Percentiles rank a stretch among this genome's conserved stretches.
Evolutionary conservation across 2,113 vertebrate species (phyloP).

Genomic region (Saccopteryx leptura): DNA sequence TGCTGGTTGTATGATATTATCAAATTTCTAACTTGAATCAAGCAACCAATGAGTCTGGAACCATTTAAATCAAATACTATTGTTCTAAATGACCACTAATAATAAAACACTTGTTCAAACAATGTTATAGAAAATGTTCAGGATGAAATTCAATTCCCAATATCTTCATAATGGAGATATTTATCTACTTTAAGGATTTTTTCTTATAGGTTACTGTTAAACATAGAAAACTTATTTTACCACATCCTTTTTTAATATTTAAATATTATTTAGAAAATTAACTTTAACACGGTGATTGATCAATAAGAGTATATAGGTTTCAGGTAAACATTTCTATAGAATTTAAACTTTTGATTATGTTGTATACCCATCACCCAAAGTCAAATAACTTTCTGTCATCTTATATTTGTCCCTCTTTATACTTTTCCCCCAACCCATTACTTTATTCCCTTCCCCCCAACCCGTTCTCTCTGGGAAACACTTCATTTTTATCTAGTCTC

Average conservation of each 20-base stretch:
- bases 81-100: slow-evolving; percentile 2
- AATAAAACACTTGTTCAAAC: not conserved
- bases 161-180: not conserved
- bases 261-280: too few relatives aligned
- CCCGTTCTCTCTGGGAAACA: too few relatives aligned
- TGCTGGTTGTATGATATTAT: not conserved
- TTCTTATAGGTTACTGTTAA: not conserved
- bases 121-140: not conserved
- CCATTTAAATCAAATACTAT: not conserved
- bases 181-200: not conserved
- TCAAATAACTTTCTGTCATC: too few relatives aligned
- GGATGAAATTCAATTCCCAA: not conserved
- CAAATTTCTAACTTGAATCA: not conserved
- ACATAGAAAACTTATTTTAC: slow-evolving; percentile 30
- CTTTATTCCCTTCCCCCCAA: too few relatives aligned
- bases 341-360: too few relatives aligned
- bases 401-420: too few relatives aligned
- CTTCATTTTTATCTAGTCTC: too few relatives aligned
- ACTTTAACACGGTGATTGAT: too few relatives aligned
- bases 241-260: not conserved
- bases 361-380: too few relatives aligned
- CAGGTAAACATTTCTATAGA: too few relatives aligned
- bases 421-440: too few relatives aligned
- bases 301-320: too few relatives aligned
- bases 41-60: not conserved